Conservation (phyloP, 2,113 vertebrate species). For the Erythrocercus mccallii region DNA sequence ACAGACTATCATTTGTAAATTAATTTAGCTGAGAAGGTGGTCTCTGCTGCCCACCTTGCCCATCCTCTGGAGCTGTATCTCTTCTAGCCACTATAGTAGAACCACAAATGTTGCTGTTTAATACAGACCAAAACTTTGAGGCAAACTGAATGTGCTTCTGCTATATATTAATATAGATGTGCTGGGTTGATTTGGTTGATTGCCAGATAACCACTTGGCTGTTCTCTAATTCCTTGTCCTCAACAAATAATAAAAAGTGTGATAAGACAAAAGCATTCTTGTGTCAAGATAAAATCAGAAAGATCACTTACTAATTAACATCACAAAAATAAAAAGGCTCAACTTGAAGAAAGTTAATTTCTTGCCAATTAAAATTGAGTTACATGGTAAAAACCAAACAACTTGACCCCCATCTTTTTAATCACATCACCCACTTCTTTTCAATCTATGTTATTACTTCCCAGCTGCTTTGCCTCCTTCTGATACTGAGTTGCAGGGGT, state of each 20-base stretch:
- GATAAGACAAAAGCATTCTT: neutral
- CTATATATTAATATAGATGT: neutral
- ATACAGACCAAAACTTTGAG: neutral
- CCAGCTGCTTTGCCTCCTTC: neutral
- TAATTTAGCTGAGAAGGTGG: neutral
- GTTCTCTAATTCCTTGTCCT: neutral
- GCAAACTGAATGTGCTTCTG: neutral
- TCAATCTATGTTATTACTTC: neutral
- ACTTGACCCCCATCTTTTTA: neutral
- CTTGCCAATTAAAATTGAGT: neutral
- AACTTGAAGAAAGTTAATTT: neutral
- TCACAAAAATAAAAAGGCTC: neutral
- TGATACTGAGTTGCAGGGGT: fast-evolving
- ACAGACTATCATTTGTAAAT: neutral
- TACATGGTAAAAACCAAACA: neutral
- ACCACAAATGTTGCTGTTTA: neutral
- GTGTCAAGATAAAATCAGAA: neutral
- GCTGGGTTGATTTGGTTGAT: neutral
- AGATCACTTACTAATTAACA: neutral
- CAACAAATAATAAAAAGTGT: neutral
- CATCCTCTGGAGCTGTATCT: neutral
- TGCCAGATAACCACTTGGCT: neutral
- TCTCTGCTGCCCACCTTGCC: neutral
- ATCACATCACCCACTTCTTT: neutral
- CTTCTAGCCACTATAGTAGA: neutral